A percentile compares a stretch with the other conserved stretches of the same genome.
These are phyloP conservation scores for Palythoa caribaeorum DNA, from an alignment of 92 coral and sea anemone species.

Conservation along the genomic window DNA sequence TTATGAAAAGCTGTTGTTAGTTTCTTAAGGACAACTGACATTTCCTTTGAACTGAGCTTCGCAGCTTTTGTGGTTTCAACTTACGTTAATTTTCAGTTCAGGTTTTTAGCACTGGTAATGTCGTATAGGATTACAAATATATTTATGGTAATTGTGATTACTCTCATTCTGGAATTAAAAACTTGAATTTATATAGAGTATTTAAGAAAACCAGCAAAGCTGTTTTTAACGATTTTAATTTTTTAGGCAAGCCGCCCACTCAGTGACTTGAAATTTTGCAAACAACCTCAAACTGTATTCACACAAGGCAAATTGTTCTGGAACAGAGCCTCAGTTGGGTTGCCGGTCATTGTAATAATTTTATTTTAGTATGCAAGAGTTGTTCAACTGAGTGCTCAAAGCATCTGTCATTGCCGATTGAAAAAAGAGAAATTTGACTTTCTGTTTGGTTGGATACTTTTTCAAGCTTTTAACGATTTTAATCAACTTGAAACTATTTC, in stretches of 20 bases:
- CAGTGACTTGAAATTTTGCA: neutral
- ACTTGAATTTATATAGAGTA: constrained; percentile 21
- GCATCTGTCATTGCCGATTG: constrained; percentile 1
- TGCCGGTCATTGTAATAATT: constrained; percentile 23
- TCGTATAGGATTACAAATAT: neutral
- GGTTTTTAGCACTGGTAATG: neutral
- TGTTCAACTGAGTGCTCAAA: constrained; percentile 10
- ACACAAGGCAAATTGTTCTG: constrained; percentile 16
- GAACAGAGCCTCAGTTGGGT: constrained; percentile 11
- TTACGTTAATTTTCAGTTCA: neutral
- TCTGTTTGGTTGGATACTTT: neutral
- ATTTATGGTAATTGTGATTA: constrained; percentile 1
- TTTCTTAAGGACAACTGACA: neutral
- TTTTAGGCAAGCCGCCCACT: neutral
- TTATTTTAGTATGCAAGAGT: constrained; percentile 28
- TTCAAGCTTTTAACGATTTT: neutral
- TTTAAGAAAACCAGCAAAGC: neutral
- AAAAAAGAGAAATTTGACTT: neutral
- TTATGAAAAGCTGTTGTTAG: constrained; percentile 13
- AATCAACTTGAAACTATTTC: neutral
- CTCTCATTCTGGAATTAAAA: neutral
- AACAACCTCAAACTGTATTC: neutral
- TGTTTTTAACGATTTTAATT: neutral
- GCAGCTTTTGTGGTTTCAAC: neutral
- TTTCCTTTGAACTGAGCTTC: neutral